Conservation (phyloP, 2,888 invertebrate species). For the Pollenia griseotomentosa region DNA sequence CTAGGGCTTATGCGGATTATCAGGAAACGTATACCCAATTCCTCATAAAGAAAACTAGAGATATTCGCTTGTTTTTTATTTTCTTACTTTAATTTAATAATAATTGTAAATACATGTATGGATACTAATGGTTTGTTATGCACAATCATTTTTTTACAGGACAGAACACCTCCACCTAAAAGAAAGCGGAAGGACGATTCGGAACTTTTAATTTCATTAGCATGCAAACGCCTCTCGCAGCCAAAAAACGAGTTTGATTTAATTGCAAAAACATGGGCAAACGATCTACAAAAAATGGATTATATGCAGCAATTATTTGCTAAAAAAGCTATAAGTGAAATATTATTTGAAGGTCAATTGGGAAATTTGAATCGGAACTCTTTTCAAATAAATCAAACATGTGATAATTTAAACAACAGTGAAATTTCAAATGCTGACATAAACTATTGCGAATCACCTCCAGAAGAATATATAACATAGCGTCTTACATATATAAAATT, state of each 20-base stretch:
- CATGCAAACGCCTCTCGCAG: constrained; percentile 1
- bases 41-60: too few relatives aligned
- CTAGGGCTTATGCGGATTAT: too few relatives aligned
- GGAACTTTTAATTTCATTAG: not conserved
- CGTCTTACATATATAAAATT: too few relatives aligned
- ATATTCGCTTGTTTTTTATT: too few relatives aligned
- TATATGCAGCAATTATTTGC: constrained; percentile 10
- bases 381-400: constrained; percentile 13
- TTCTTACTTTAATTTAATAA: too few relatives aligned
- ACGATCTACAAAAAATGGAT: constrained; percentile 18
- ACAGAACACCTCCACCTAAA: too few relatives aligned
- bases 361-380: constrained; percentile 8
- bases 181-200: not conserved
- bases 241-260: constrained; percentile 2
- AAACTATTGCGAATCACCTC: not conserved
- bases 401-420: not conserved
- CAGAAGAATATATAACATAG: too few relatives aligned
- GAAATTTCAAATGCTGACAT: not conserved
- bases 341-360: constrained; percentile 28
- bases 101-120: too few relatives aligned
- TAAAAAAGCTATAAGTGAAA: constrained; percentile 20
- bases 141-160: too few relatives aligned
- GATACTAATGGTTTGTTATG: too few relatives aligned
- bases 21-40: too few relatives aligned
- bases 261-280: not conserved